Percentiles rank a stretch among this genome's conserved stretches.
Conservation (phyloP, 2,888 invertebrate genomes). For the Cryptosula pallasiana region DNA sequence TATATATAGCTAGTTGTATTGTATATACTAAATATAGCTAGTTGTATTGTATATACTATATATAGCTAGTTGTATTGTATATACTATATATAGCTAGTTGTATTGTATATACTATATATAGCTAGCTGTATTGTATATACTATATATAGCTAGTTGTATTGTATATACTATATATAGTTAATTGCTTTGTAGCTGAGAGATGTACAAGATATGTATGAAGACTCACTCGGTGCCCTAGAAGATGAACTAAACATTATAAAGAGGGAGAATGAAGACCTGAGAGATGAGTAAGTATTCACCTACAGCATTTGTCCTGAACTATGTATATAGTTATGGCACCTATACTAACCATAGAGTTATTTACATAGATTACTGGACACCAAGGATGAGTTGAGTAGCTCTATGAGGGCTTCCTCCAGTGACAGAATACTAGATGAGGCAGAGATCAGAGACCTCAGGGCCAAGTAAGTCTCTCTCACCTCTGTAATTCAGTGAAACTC, state of each 20-base stretch:
- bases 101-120: too few relatives aligned
- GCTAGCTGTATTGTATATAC: too few relatives aligned
- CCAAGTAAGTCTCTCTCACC: slow-evolving; percentile 45
- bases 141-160: too few relatives aligned
- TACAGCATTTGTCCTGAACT: background rate
- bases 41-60: too few relatives aligned
- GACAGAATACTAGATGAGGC: slow-evolving; percentile 49
- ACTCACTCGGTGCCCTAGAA: slow-evolving; percentile 41
- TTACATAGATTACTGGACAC: slow-evolving; percentile 46
- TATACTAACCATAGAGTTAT: too few relatives aligned
- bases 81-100: too few relatives aligned
- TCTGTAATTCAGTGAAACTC: too few relatives aligned
- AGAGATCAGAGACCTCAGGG: slow-evolving; percentile 43
- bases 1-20: too few relatives aligned
- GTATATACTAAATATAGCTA: too few relatives aligned
- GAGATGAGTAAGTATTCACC: slow-evolving; percentile 44
- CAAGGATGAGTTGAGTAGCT: slow-evolving; percentile 43
- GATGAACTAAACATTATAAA: slow-evolving; percentile 38
- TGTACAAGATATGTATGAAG: slow-evolving; percentile 45
- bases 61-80: too few relatives aligned
- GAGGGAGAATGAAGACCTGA: slow-evolving; percentile 43
- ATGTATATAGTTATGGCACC: background rate
- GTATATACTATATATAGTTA: too few relatives aligned
- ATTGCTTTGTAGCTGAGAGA: slow-evolving; percentile 30
- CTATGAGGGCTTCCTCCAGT: slow-evolving; percentile 41